Base-by-base conservation (phyloP, 2,888 invertebrate genomes). In the Chrysopilus asiliformis region DNA sequence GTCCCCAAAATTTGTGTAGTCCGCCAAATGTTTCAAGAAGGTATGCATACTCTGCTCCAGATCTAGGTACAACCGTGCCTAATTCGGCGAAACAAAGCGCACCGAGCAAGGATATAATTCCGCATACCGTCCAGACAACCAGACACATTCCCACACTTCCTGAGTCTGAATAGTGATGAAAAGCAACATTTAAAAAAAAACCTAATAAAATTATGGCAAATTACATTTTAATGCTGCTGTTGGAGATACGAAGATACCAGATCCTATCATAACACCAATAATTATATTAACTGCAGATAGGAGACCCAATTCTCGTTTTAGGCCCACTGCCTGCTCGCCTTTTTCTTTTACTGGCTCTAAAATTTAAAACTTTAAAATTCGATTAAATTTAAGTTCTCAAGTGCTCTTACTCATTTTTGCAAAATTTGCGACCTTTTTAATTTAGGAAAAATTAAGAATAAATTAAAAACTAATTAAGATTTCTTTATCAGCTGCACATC, bases 201-300 rank as follows among this genome's bases (percentile, higher is more conserved):
- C n/a, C n/a, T n/a, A n/a, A n/a, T n/a, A n/a, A n/a, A n/a, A n/a
- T n/a, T n/a, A n/a, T n/a, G n/a, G n/a, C n/a, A n/a, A n/a, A n/a
- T n/a, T n/a, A n/a, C 76, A 70, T 47, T 71, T 63, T 20, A 86
- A 63, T 1, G 87, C 86, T 5, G 78, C 76, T 4, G 79, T 72
- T 2, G 89, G 84, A 1, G 86, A 82, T 5, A 89, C 76, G 53
- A 90, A 90, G 43, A 89, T 85, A 35, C 89, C 89, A 7, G 86
- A 86, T 28, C 87, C 89, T 45, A 89, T 87, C 86, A 87, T 87
- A 4, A 86, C 85, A 34, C 86, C 83, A 9, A 86, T 71, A 45
- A 89, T 86, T 46, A 86, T 70, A 53, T 80, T 83, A 19, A 83
- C 72, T 5, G 86, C 87, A 32, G 85, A 82, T 53, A 83, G 73